Base-by-base conservation (phyloP, 2,888 invertebrate species). In the Tachina grossa region DNA sequence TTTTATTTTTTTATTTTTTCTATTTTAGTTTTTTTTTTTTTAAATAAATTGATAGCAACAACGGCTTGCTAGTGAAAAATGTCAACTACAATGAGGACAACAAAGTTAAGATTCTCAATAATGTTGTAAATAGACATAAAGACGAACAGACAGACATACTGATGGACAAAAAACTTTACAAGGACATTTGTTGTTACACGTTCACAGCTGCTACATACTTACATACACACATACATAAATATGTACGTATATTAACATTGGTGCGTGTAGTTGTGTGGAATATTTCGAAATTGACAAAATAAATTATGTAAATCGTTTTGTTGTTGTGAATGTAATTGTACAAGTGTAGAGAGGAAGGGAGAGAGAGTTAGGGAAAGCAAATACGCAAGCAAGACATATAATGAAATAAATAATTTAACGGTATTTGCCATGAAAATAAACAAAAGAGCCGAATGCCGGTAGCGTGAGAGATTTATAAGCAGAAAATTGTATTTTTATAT, bases 281-380 rank as follows among this genome's bases (percentile, higher is more conserved):
- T 47, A 68, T 79, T 78, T 31, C 6, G 43, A 61, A 71, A 66
- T 72, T 65, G 22, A 65, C 80, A 80, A 84, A 76, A 84, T 80
- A 84, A 84, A 72, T 76, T 80, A 84, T 66, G 71, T 71, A 75
- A 75, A 84, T 71, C 49, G 45, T 65, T 75, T 55, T 43, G n/a
- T 22, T 65, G 16, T 6, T 53, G n/a, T 49, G 9, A 31, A 43
- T 77, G 41, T 5, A 19, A 57, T 49, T 47, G 49, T 19, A 41
- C 51, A 19, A 19, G 51, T 45, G 14, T 39, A 16, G 13, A 45
- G 11, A 11, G 22, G n/a, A 4, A 16, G 41, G 13, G 19, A 11
- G 16, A 68, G 57, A 4, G 22, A 31, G 11, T 22, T 45, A 13
- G 13, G 11, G 1, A n/a, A 5, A 19, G 45, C 41, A 14, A 9